Conservation (phyloP, 2,797 vertebrate genomes). For the Channa striata region DNA sequence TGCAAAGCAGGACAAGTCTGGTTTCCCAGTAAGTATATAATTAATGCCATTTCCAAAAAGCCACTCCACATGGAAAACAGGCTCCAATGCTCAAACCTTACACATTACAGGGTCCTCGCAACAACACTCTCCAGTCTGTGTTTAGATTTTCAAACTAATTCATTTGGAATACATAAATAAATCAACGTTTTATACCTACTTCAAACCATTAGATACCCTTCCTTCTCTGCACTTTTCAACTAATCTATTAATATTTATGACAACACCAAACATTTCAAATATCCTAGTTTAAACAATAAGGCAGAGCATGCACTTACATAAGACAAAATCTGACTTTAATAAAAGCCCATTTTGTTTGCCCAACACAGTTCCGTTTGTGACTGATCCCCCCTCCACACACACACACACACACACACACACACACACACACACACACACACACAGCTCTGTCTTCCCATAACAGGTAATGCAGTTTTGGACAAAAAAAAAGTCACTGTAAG, state of each 20-base stretch:
- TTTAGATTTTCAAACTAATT: slow-evolving; percentile 89
- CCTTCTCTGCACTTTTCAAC: slow-evolving; percentile 82
- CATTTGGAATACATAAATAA: slow-evolving; percentile 89
- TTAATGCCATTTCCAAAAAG: slow-evolving; percentile 89
- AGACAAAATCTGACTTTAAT: slow-evolving; percentile 73
- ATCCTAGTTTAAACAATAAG: slow-evolving; percentile 84
- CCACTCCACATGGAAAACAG: slow-evolving; percentile 87
- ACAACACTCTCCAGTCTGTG: slow-evolving; percentile 83
- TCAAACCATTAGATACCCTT: slow-evolving; percentile 83
- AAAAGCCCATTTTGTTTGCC: slow-evolving; percentile 75
- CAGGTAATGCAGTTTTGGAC: slow-evolving; percentile 63
- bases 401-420: too few species aligned
- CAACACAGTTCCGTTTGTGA: slow-evolving; percentile 11
- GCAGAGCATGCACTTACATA: slow-evolving; percentile 72
- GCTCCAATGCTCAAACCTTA: slow-evolving; percentile 76
- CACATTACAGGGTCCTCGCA: slow-evolving; percentile 77
- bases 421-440: too few species aligned
- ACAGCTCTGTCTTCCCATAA: slow-evolving; percentile 42
- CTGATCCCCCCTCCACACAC: too few species aligned
- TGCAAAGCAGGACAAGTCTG: slow-evolving; percentile 85
- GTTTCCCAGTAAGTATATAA: slow-evolving; percentile 86
- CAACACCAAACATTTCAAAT: slow-evolving; percentile 86
- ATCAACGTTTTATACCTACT: slow-evolving; percentile 86
- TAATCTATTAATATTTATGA: slow-evolving; percentile 89
- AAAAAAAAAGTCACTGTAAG: slow-evolving; percentile 46